A percentile compares a stretch with the other conserved stretches of the same genome.
phyloP scores from a whole-genome alignment of 2,888 invertebrate genomes.

The Athetis lepigone region DNA sequence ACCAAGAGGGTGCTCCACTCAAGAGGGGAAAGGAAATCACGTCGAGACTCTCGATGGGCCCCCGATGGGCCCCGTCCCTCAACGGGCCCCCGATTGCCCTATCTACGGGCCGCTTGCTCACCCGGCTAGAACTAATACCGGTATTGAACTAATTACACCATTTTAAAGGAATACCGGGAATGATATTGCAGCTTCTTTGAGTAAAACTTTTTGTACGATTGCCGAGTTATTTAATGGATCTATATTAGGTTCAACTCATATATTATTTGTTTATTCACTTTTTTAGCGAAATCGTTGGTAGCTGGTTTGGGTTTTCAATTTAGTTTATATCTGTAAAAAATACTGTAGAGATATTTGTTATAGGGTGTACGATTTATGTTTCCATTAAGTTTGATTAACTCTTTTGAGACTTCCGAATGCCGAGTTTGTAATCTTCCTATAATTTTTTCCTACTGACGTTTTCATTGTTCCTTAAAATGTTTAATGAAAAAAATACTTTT shows the following conservation, averaged over 20 bases:
- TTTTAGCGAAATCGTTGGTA: not conserved
- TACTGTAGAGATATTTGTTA: too few species aligned
- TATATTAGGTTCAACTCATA: too few species aligned
- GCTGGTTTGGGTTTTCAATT: not conserved
- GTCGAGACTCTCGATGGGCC: slow-evolving; percentile 68
- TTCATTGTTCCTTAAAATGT: too few species aligned
- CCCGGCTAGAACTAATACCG: slow-evolving; percentile 15
- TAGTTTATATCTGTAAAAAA: too few species aligned
- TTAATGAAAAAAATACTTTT: too few species aligned
- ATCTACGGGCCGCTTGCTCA: slow-evolving; percentile 37
- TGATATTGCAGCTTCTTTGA: slow-evolving; percentile 15
- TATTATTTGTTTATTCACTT: too few species aligned
- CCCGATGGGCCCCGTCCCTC: slow-evolving; percentile 47
- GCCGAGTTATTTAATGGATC: not conserved
- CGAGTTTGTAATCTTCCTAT: too few species aligned
- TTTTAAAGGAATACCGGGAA: slow-evolving; percentile 19
- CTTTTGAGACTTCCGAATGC: too few species aligned
- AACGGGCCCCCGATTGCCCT: slow-evolving; percentile 38
- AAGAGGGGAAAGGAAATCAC: slow-evolving; percentile 65
- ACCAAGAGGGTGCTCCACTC: slow-evolving; percentile 63
- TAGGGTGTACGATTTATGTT: too few species aligned
- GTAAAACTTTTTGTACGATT: slow-evolving; percentile 1
- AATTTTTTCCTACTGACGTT: too few species aligned
- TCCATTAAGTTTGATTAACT: too few species aligned
- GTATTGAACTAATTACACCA: slow-evolving; percentile 49